Evolutionary conservation across 2,113 vertebrate species (phyloP).

Genomic region (Ctenodactylus gundi): DNA sequence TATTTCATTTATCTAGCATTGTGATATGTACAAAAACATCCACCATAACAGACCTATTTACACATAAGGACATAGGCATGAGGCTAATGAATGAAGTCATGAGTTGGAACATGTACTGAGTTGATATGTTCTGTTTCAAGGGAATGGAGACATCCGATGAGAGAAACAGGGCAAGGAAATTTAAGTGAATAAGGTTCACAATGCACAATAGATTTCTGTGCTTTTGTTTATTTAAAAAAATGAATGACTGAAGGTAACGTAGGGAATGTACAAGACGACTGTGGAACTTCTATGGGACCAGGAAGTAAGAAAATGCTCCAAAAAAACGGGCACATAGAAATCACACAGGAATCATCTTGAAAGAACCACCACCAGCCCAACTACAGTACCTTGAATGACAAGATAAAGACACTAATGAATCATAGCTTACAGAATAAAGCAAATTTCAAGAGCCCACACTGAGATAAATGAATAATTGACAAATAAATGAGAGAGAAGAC

Average conservation of each 20-base stretch:
- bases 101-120: not conserved
- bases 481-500: not conserved
- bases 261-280: not conserved
- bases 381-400: not conserved
- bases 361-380: not conserved
- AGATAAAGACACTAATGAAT: not conserved
- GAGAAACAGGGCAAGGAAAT: not conserved
- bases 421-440: not conserved
- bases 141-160: not conserved
- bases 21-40: not conserved
- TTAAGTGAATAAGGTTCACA: not conserved
- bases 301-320: not conserved
- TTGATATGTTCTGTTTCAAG: not conserved
- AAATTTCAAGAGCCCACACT: not conserved
- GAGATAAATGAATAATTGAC: not conserved
- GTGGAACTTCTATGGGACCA: not conserved
- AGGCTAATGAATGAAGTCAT: not conserved
- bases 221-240: not conserved
- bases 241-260: not conserved
- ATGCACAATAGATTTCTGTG: not conserved
- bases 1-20: not conserved
- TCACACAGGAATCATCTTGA: not conserved
- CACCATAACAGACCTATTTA: not conserved
- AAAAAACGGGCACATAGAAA: not conserved
- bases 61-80: not conserved